phyloP scores from a whole-genome alignment of 2,113 vertebrate genomes.

The Sardina pilchardus region DNA sequence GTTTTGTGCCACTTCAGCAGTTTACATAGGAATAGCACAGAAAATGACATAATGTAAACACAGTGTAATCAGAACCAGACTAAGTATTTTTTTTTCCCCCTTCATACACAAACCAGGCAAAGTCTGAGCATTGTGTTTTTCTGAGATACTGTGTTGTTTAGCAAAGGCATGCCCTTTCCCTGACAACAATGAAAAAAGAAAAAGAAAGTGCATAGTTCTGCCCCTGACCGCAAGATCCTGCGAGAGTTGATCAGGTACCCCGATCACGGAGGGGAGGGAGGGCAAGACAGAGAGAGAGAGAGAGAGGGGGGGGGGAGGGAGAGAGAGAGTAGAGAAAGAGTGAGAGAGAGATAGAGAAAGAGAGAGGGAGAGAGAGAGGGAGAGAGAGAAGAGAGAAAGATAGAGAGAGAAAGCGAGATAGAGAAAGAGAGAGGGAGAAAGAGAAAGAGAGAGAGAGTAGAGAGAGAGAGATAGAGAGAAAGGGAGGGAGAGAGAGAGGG shows the following conservation, averaged over 20 bases:
- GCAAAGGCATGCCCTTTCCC: slow-evolving; percentile 25
- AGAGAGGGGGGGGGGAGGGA: background rate
- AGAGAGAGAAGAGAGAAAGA: background rate
- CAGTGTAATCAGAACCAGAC: slow-evolving; percentile 29
- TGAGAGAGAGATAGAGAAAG: too few relatives aligned
- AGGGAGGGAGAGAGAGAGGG: background rate
- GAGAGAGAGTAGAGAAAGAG: too few relatives aligned
- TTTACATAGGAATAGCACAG: slow-evolving; percentile 15
- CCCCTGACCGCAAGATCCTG: background rate
- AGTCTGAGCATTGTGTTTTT: background rate
- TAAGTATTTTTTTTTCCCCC: background rate
- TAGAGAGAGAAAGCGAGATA: background rate
- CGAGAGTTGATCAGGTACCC: slow-evolving; percentile 36
- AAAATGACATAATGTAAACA: slow-evolving; percentile 10
- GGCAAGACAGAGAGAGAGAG: background rate
- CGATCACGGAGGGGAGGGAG: slow-evolving; percentile 23
- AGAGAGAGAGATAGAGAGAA: too few relatives aligned
- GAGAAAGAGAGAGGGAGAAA: background rate
- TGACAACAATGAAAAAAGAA: slow-evolving; percentile 22
- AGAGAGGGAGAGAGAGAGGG: background rate
- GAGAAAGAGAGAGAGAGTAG: background rate
- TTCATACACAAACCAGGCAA: background rate
- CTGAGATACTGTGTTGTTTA: slow-evolving; percentile 5
- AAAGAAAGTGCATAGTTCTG: background rate
- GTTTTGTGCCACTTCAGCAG: slow-evolving; percentile 15